Conservation (phyloP, 1,140 invertebrate species). For the Brachionus angularis region DNA sequence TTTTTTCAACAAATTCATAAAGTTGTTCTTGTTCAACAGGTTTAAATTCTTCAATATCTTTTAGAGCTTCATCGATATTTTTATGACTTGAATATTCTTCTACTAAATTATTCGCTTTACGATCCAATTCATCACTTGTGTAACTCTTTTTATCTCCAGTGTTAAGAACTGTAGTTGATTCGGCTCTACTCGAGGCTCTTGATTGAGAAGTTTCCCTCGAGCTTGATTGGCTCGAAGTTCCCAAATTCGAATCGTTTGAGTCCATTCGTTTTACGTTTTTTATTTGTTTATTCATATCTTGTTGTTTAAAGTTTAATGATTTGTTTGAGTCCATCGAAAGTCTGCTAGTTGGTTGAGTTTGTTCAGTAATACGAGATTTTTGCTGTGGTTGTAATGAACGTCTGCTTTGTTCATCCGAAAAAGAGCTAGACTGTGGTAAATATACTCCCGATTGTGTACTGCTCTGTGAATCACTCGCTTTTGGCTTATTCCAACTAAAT, state of each 20-base stretch:
- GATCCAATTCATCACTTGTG: not conserved
- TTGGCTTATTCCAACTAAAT: constrained; percentile 10
- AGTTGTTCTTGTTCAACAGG: not conserved
- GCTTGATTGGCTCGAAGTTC: constrained; percentile 2
- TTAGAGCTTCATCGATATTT: not conserved
- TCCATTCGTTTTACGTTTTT: constrained; percentile 2
- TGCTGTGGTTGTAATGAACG: not conserved
- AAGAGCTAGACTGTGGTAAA: not conserved
- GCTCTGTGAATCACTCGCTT: not conserved
- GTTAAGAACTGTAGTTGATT: too few species aligned
- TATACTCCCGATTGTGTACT: too few species aligned
- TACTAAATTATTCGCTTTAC: not conserved
- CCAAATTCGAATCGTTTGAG: not conserved
- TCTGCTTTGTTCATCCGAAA: not conserved
- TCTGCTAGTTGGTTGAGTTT: not conserved
- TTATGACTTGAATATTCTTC: not conserved
- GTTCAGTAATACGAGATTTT: not conserved
- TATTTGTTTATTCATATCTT: not conserved
- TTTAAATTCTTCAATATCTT: constrained; percentile 33
- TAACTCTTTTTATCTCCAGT: not conserved
- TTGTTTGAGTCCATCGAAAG: not conserved
- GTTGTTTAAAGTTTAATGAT: not conserved
- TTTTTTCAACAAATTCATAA: not conserved
- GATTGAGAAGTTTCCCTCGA: not conserved
- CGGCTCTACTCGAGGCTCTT: too few species aligned